These are phyloP conservation scores for Tridacna crocea DNA, from an alignment of 2,888 invertebrate genomes.

Conservation along the genomic window DNA sequence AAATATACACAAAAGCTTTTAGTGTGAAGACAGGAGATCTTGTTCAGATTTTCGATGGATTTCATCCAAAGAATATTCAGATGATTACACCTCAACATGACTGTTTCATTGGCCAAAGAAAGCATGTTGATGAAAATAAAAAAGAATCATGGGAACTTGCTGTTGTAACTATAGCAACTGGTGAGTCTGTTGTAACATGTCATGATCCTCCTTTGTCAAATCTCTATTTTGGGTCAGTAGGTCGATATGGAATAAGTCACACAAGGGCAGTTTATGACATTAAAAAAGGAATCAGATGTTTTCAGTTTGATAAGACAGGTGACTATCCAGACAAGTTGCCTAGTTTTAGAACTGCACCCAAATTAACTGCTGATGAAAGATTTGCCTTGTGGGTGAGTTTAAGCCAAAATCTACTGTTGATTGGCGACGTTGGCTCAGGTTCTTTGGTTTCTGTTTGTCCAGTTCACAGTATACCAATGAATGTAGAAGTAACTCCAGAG, in stretches of 20 bases:
- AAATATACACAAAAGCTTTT: slow-evolving; percentile 47
- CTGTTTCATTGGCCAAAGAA: slow-evolving; percentile 53
- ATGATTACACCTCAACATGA: slow-evolving; percentile 50
- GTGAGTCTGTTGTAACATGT: slow-evolving; percentile 40
- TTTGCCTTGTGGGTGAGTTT: slow-evolving; percentile 63
- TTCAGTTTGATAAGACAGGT: slow-evolving; percentile 64
- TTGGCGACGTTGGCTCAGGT: slow-evolving; percentile 55
- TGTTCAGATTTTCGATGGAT: slow-evolving; percentile 33
- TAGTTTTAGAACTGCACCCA: slow-evolving; percentile 47
- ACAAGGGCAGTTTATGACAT: slow-evolving; percentile 62
- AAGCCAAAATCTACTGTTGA: slow-evolving; percentile 56
- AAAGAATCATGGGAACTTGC: slow-evolving; percentile 54
- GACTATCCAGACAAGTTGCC: slow-evolving; percentile 44
- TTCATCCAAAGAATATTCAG: slow-evolving; percentile 56
- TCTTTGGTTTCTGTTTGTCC: slow-evolving; percentile 60
- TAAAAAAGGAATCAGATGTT: slow-evolving; percentile 50
- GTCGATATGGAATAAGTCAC: slow-evolving; percentile 65
- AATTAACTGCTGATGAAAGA: slow-evolving; percentile 61
- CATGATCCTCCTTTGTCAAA: slow-evolving; percentile 36
- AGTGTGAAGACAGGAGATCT: slow-evolving; percentile 34
- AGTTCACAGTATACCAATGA: slow-evolving; percentile 67
- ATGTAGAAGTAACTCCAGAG: slow-evolving; percentile 58
- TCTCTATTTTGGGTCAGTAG: slow-evolving; percentile 46
- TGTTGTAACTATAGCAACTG: slow-evolving; percentile 56
- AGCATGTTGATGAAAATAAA: slow-evolving; percentile 38